These are phyloP conservation scores for Porites cylindrica DNA, from an alignment of 92 coral and sea anemone species.

Conservation along the genomic window DNA sequence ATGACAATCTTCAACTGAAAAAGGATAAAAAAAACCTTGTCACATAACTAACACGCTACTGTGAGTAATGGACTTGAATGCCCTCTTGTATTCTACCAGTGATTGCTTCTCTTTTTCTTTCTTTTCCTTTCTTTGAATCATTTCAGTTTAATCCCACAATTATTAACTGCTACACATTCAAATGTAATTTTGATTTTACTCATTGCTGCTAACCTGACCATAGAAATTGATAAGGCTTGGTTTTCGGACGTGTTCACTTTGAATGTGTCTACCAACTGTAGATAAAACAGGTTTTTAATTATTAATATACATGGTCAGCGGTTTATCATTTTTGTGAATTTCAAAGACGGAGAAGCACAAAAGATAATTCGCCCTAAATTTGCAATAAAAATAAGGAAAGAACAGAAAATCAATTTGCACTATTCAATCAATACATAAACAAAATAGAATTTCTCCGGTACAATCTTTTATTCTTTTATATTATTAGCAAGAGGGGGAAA, in stretches of 20 bases:
- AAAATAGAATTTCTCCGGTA: neutral
- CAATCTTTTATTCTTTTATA: neutral
- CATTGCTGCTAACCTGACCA: too few relatives aligned
- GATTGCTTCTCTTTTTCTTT: constrained; percentile 1
- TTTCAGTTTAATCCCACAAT: too few relatives aligned
- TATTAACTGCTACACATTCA: too few relatives aligned
- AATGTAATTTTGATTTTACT: too few relatives aligned
- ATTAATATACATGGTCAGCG: constrained; percentile 5
- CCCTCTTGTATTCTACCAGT: neutral
- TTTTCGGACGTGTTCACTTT: too few relatives aligned
- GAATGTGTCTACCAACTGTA: neutral
- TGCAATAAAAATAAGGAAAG: neutral
- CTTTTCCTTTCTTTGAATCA: neutral
- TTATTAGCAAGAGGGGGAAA: neutral
- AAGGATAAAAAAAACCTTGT: neutral
- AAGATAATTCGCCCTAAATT: neutral
- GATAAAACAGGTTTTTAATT: constrained; percentile 14
- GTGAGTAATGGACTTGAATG: neutral
- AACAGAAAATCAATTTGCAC: neutral
- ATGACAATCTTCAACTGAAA: neutral
- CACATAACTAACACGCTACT: constrained; percentile 2
- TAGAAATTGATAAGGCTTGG: too few relatives aligned
- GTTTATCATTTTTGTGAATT: neutral
- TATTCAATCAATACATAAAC: neutral
- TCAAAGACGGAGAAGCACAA: neutral